Evolutionary conservation across 2,888 invertebrate species (phyloP).

Genomic region (Selenia dentaria): DNA sequence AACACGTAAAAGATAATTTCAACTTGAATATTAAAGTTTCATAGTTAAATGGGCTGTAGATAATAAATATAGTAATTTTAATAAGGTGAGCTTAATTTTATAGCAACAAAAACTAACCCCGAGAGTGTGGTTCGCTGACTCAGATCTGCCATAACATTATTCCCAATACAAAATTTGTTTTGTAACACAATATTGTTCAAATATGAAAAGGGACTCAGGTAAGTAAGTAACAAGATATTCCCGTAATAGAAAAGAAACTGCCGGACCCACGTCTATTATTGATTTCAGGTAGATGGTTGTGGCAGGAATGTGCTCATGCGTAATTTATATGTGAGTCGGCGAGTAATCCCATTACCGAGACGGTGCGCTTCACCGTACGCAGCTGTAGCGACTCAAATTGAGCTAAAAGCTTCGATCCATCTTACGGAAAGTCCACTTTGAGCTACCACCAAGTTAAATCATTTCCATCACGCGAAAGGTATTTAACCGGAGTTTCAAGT

Average conservation of each 20-base stretch:
- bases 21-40: too few relatives aligned
- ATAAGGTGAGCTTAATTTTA: conserved; percentile 22
- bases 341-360: conserved; percentile 58
- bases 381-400: conserved; percentile 66
- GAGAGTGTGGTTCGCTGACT: conserved; percentile 13
- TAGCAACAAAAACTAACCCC: conserved; percentile 19
- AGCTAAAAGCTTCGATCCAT: conserved; percentile 79
- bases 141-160: conserved; percentile 21
- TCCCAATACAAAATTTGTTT: conserved; percentile 25
- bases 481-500: conserved; percentile 69
- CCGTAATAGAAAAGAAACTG: conserved; percentile 30
- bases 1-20: too few relatives aligned
- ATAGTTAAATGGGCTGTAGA: too few relatives aligned
- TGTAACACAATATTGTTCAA: conserved; percentile 30
- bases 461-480: conserved; percentile 54
- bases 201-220: conserved; percentile 35
- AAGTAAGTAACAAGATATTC: conserved; percentile 34
- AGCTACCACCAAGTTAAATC: conserved; percentile 71
- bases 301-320: conserved; percentile 49
- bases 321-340: conserved; percentile 60
- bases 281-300: conserved; percentile 33
- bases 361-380: conserved; percentile 59
- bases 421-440: conserved; percentile 71
- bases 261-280: conserved; percentile 35
- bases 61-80: conserved; percentile 15